These are phyloP conservation scores for Luperina nickerlii DNA, from an alignment of 2,888 invertebrate species.

Conservation along the genomic window DNA sequence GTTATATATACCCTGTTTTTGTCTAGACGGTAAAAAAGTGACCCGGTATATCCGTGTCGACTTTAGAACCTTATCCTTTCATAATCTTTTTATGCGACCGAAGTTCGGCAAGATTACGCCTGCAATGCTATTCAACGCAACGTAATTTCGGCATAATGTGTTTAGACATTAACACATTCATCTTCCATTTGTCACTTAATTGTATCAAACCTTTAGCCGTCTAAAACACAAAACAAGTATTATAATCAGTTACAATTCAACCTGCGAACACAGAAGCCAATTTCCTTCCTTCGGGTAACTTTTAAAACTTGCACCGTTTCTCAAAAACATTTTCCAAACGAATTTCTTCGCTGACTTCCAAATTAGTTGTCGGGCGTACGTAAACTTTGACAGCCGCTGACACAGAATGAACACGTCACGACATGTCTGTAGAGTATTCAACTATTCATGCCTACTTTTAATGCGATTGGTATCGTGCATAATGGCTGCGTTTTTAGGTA, in stretches of 20 bases:
- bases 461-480: constrained; percentile 38
- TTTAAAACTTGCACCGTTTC: constrained; percentile 45
- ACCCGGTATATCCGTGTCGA: not conserved
- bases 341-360: constrained; percentile 57
- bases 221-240: constrained; percentile 36
- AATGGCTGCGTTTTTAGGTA: constrained; percentile 1
- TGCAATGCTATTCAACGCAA: too few relatives aligned
- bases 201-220: constrained; percentile 18
- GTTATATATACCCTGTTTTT: too few relatives aligned
- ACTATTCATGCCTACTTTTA: constrained; percentile 40
- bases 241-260: constrained; percentile 51
- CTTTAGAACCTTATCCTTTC: not conserved
- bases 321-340: constrained; percentile 54
- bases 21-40: too few relatives aligned
- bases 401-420: constrained; percentile 54
- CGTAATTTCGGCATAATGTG: too few relatives aligned
- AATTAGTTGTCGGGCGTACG: constrained; percentile 51
- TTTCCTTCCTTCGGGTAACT: constrained; percentile 49
- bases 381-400: constrained; percentile 61
- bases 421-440: constrained; percentile 37
- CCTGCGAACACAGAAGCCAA: constrained; percentile 47
- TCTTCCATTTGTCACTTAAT: constrained; percentile 31
- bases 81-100: too few relatives aligned
- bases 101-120: too few relatives aligned
- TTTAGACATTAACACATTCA: not conserved